Conservation (phyloP, 2,797 vertebrate species). For the Perodicticus potto region DNA sequence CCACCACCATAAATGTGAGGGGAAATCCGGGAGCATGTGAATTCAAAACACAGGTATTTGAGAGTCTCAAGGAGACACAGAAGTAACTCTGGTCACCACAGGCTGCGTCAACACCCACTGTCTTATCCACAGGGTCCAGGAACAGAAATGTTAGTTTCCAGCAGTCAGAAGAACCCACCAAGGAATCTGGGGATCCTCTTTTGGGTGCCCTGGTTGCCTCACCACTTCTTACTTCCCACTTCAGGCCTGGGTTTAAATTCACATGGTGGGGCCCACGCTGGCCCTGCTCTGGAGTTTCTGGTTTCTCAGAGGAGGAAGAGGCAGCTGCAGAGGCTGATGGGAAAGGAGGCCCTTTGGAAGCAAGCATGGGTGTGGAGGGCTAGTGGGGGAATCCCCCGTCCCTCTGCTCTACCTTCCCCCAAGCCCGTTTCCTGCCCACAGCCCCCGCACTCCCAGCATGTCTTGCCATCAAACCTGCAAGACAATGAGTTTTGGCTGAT, state of each 20-base stretch:
- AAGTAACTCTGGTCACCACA: background rate
- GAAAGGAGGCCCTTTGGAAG: background rate
- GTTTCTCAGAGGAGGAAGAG: background rate
- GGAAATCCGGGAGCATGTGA: too few relatives aligned
- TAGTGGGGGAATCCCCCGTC: background rate
- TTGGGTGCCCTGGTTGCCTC: background rate
- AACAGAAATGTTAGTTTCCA: background rate
- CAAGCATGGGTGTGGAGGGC: background rate
- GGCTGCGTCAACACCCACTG: background rate
- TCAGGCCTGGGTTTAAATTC: background rate
- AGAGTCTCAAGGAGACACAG: slow-evolving; percentile 14
- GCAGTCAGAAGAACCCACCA: background rate
- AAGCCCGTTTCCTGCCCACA: background rate
- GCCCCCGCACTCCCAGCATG: background rate
- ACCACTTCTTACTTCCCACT: background rate
- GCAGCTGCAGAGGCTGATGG: background rate
- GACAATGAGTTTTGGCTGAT: background rate
- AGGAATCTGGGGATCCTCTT: background rate
- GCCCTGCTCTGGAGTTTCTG: background rate
- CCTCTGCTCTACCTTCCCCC: background rate
- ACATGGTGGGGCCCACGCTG: fast-evolving
- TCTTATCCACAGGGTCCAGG: background rate
- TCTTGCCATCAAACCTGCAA: slow-evolving; percentile 1
- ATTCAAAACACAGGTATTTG: background rate
- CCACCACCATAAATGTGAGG: too few relatives aligned